phyloP scores from a whole-genome alignment of 2,113 vertebrate genomes.

The Boleophthalmus pectinirostris region DNA sequence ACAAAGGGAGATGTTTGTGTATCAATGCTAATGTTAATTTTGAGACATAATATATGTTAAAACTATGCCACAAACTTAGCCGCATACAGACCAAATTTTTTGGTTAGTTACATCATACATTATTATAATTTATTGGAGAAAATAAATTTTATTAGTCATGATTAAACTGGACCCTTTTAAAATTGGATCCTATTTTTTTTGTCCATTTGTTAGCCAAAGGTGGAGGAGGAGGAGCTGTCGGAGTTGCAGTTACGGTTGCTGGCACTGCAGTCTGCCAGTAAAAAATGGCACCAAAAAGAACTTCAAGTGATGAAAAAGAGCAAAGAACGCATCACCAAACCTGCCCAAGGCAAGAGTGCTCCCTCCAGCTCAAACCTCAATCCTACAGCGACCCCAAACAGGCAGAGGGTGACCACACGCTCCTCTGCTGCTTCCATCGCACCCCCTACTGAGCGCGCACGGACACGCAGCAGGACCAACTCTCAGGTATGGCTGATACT shows the following conservation, averaged over 20 bases:
- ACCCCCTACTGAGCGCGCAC: conserved; percentile 21
- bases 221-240: conserved; percentile 95
- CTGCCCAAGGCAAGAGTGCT: conserved; percentile 61
- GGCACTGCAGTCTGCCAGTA: conserved; percentile 96
- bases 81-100: too few species aligned
- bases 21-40: too few species aligned
- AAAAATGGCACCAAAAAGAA: conserved; percentile 98
- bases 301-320: conserved; percentile 96
- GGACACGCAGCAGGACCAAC: conserved; percentile 44
- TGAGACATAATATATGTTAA: too few species aligned
- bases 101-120: too few species aligned
- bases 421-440: conserved; percentile 31
- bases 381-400: not conserved
- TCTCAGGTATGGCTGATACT: not conserved
- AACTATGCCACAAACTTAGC: too few species aligned
- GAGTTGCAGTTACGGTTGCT: conserved; percentile 95
- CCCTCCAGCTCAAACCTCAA: not conserved
- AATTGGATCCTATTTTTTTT: too few species aligned
- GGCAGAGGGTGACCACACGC: conserved; percentile 62
- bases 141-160: too few species aligned
- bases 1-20: too few species aligned
- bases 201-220: conserved; percentile 35
- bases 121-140: too few species aligned
- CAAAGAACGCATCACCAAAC: conserved; percentile 88
- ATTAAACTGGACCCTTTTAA: too few species aligned